Conservation (phyloP, 2,113 vertebrate species). For the Heliornis fulica region DNA sequence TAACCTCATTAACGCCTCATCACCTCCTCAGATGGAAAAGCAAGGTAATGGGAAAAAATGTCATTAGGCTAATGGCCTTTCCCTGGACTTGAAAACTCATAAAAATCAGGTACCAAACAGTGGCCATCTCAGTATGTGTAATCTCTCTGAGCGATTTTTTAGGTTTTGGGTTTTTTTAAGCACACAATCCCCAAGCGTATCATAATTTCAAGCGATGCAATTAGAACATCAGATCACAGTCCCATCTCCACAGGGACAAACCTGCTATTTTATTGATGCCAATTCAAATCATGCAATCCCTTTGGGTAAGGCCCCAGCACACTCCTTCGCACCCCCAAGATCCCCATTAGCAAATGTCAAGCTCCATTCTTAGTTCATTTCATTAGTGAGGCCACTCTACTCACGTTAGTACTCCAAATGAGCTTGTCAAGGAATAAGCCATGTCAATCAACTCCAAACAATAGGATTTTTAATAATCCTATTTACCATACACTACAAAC, state of each 20-base stretch:
- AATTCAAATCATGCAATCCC: neutral
- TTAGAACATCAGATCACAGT: neutral
- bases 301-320: rapidly evolving
- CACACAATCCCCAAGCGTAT: neutral
- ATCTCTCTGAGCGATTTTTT: neutral
- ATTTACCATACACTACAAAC: neutral
- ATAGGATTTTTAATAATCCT: neutral
- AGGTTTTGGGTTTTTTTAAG: neutral
- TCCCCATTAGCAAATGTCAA: neutral
- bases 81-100: neutral
- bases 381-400: neutral
- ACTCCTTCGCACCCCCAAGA: neutral
- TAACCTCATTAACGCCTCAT: too few relatives aligned
- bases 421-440: neutral
- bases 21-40: neutral
- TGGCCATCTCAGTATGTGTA: neutral
- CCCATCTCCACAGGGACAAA: neutral
- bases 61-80: neutral
- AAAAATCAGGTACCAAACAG: neutral
- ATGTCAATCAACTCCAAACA: neutral
- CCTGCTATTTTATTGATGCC: neutral
- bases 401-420: neutral
- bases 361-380: neutral
- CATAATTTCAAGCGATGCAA: neutral
- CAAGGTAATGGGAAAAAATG: neutral